phyloP scores from a whole-genome alignment of 2,888 invertebrate species.

The Cosmia pyralina region DNA sequence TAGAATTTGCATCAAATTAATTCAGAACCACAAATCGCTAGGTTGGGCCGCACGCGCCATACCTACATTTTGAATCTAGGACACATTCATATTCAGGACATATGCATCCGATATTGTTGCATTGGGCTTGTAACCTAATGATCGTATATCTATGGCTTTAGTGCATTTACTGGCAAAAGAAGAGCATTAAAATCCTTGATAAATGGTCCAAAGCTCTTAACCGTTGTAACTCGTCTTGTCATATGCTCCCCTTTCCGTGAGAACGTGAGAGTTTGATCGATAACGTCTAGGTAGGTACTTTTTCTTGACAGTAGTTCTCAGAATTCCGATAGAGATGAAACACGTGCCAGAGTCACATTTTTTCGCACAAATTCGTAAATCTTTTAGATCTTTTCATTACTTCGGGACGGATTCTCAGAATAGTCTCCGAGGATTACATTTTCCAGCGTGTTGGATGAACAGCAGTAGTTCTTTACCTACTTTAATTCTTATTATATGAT shows the following conservation, averaged over 20 bases:
- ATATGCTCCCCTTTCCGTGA: slow-evolving; percentile 5
- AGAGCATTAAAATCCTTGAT: slow-evolving; percentile 20
- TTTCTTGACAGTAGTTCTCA: slow-evolving; percentile 29
- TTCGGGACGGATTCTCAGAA: slow-evolving; percentile 35
- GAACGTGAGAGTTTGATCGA: slow-evolving; percentile 38
- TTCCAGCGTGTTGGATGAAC: slow-evolving; percentile 11
- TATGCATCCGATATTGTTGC: slow-evolving; percentile 49
- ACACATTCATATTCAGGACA: slow-evolving; percentile 57
- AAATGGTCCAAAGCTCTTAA: slow-evolving; percentile 13
- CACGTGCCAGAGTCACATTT: slow-evolving; percentile 56
- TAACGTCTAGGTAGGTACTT: slow-evolving; percentile 35
- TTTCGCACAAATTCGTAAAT: slow-evolving; percentile 39
- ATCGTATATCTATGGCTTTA: background rate
- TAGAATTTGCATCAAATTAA: slow-evolving; percentile 55
- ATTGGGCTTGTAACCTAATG: slow-evolving; percentile 11
- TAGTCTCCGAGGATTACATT: slow-evolving; percentile 28
- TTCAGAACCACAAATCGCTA: slow-evolving; percentile 51
- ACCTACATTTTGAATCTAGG: slow-evolving; percentile 52
- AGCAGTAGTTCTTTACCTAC: slow-evolving; percentile 10
- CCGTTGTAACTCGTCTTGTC: slow-evolving; percentile 6
- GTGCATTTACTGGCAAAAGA: background rate
- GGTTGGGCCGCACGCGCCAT: slow-evolving; percentile 40
- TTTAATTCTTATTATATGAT: slow-evolving; percentile 29
- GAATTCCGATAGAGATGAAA: slow-evolving; percentile 45
- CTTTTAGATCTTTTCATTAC: slow-evolving; percentile 30